A percentile compares a stretch with the other conserved stretches of the same genome.
Conservation (phyloP, 2,797 vertebrate genomes). For the Aselliscus stoliczkanus region DNA sequence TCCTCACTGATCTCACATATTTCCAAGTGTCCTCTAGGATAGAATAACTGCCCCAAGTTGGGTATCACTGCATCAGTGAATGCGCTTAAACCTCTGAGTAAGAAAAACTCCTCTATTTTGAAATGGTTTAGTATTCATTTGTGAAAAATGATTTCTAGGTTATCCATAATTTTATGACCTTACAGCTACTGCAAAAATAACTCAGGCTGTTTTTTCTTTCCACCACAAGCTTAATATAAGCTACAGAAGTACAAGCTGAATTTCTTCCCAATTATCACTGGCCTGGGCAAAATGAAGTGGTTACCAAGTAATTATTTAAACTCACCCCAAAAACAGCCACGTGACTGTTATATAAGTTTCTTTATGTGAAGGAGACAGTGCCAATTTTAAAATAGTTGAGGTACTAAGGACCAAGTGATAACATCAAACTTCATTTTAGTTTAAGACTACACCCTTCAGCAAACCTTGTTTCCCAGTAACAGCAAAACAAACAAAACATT, state of each 20-base stretch:
- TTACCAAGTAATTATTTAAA: slow-evolving; percentile 30
- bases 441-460: background rate
- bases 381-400: slow-evolving; percentile 7
- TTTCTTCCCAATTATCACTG: background rate
- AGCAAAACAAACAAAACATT: background rate
- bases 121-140: background rate
- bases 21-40: background rate
- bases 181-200: background rate
- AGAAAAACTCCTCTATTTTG: background rate
- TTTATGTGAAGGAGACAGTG: background rate
- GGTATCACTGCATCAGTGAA: background rate
- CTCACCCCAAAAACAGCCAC: background rate
- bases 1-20: background rate
- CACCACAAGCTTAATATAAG: slow-evolving; percentile 61
- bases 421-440: slow-evolving; percentile 9
- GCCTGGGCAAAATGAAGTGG: slow-evolving; percentile 33
- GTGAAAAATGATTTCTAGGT: background rate
- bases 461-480: background rate
- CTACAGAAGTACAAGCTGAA: slow-evolving; percentile 41
- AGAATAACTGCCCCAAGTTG: background rate
- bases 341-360: background rate
- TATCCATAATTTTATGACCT: background rate
- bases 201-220: background rate
- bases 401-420: background rate
- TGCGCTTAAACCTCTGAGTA: background rate